Conservation (phyloP, 2,888 invertebrate genomes). For the Epistrophe eligans region DNA sequence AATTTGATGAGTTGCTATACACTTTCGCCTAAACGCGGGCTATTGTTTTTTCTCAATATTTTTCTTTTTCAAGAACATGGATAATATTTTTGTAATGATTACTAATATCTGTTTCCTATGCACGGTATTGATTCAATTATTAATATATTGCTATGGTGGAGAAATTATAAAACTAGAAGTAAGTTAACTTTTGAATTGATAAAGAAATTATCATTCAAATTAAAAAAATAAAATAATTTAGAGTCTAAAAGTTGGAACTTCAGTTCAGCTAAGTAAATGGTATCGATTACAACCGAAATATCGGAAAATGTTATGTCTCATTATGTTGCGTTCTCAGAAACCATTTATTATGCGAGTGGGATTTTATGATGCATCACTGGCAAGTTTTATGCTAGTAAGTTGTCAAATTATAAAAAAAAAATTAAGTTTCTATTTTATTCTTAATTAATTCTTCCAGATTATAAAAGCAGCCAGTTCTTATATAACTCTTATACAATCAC, state of each 20-base stretch:
- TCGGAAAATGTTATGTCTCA: conserved; percentile 18
- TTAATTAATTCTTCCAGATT: conserved; percentile 2
- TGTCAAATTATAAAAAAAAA: background rate
- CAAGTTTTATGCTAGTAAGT: conserved; percentile 34
- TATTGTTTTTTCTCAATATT: background rate
- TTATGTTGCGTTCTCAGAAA: conserved; percentile 34
- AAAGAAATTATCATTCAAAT: background rate
- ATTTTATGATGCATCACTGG: conserved; percentile 37
- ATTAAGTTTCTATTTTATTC: background rate
- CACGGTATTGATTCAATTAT: conserved; percentile 23
- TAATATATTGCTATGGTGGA: conserved; percentile 39
- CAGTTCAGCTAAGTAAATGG: conserved; percentile 25
- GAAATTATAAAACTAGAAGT: conserved; percentile 30
- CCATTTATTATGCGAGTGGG: conserved; percentile 23
- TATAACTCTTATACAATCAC: conserved; percentile 35
- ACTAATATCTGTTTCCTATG: background rate
- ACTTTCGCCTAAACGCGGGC: too few relatives aligned
- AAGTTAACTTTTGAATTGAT: background rate
- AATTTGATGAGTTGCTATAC: too few relatives aligned
- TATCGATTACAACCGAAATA: conserved; percentile 20
- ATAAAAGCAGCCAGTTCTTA: conserved; percentile 40
- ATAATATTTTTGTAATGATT: background rate
- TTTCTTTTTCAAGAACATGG: conserved; percentile 4
- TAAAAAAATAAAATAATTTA: background rate
- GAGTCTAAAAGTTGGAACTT: conserved; percentile 19